Conservation (phyloP, 2,797 vertebrate genomes). For the Australoheros facetus region DNA sequence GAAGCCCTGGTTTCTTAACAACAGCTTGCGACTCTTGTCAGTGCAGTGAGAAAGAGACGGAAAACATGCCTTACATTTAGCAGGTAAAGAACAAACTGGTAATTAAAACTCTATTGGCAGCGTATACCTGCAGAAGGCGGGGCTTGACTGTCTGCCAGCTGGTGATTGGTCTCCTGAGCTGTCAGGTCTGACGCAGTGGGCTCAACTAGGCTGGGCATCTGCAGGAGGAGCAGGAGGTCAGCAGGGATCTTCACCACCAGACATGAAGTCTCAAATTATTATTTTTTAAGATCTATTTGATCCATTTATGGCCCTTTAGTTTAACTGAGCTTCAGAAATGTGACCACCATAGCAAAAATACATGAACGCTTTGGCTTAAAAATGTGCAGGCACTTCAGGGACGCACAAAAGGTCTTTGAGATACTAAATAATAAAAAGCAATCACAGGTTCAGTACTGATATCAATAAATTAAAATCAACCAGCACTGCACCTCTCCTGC, state of each 20-base stretch:
- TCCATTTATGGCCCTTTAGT: background rate
- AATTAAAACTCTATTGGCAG: slow-evolving; percentile 6
- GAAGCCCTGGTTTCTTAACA: slow-evolving; percentile 23
- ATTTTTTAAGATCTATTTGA: background rate
- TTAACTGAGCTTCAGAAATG: background rate
- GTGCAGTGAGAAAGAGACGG: slow-evolving; percentile 14
- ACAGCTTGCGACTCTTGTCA: slow-evolving; percentile 33
- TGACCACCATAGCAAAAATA: background rate
- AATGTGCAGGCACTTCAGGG: background rate
- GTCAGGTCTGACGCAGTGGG: background rate
- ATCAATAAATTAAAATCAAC: background rate
- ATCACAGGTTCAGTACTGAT: background rate
- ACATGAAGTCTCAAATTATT: background rate
- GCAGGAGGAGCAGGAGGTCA: slow-evolving; percentile 27
- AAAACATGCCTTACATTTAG: slow-evolving; percentile 26
- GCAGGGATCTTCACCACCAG: background rate
- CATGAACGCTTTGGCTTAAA: accelerated
- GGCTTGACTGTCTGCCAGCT: slow-evolving; percentile 28
- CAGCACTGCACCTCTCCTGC: slow-evolving; percentile 27
- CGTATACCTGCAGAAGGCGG: slow-evolving; percentile 53
- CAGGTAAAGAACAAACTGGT: slow-evolving; percentile 2
- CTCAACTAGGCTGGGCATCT: slow-evolving; percentile 9
- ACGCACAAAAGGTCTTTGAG: background rate
- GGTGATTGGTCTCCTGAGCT: slow-evolving; percentile 28
- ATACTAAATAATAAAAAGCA: background rate